A percentile compares a stretch with the other conserved stretches of the same genome.
These are phyloP conservation scores for Anableps anableps DNA, from an alignment of 2,797 vertebrate genomes.

Conservation along the genomic window DNA sequence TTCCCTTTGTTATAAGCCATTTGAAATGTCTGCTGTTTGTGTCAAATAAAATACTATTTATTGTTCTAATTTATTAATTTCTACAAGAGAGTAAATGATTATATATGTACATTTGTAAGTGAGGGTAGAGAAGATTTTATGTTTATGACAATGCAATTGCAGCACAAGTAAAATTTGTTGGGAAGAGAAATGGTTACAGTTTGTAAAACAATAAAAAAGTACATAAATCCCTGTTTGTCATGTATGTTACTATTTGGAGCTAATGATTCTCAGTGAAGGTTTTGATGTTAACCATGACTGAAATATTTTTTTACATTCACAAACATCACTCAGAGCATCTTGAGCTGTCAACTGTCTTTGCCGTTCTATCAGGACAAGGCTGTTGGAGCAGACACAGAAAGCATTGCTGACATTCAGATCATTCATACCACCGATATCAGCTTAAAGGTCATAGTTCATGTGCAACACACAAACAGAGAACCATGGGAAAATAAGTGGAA, in stretches of 20 bases:
- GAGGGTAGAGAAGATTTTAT: conserved; percentile 60
- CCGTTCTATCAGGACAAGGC: conserved; percentile 29
- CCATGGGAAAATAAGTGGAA: conserved; percentile 76
- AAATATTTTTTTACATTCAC: neutral
- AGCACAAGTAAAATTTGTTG: conserved; percentile 52
- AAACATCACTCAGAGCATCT: neutral
- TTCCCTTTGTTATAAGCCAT: conserved; percentile 60
- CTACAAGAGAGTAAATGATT: conserved; percentile 66
- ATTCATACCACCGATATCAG: conserved; percentile 67
- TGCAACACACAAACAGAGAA: conserved; percentile 73
- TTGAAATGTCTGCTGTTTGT: conserved; percentile 85
- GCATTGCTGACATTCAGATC: conserved; percentile 58
- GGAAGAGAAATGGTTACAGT: conserved; percentile 48
- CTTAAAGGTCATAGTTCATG: conserved; percentile 69
- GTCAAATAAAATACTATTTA: conserved; percentile 88
- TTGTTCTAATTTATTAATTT: conserved; percentile 96
- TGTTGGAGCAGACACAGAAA: conserved; percentile 26
- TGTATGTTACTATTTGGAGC: neutral
- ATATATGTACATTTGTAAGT: conserved; percentile 75
- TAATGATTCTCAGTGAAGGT: neutral
- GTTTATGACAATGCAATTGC: conserved; percentile 60
- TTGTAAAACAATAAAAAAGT: conserved; percentile 51
- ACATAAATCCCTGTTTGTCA: neutral
- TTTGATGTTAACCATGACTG: neutral
- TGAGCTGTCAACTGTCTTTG: conserved; percentile 18